phyloP scores from a whole-genome alignment of 2,888 invertebrate species.

The Pollenia labialis region DNA sequence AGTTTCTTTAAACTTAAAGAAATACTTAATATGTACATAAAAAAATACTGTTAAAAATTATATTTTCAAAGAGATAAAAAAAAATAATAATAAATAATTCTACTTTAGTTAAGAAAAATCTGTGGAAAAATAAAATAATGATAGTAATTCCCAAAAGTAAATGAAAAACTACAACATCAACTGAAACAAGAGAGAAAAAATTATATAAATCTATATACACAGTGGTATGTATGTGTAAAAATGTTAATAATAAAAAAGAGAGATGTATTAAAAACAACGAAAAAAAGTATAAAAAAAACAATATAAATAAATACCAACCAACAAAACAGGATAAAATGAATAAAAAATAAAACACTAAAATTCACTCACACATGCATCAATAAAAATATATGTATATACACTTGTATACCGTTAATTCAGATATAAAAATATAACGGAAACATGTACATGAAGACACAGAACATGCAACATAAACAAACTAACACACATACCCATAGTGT shows the following conservation, averaged over 20 bases:
- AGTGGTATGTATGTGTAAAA: constrained; percentile 48
- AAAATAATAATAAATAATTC: constrained; percentile 56
- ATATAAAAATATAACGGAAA: constrained; percentile 63
- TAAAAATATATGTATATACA: not conserved
- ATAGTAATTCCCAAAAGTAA: constrained; percentile 77
- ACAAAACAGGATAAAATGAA: constrained; percentile 24
- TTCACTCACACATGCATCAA: constrained; percentile 21
- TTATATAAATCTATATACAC: constrained; percentile 9
- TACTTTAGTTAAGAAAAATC: constrained; percentile 57
- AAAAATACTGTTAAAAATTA: constrained; percentile 19
- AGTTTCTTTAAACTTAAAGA: not conserved
- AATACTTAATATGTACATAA: constrained; percentile 5
- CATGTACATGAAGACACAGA: constrained; percentile 31
- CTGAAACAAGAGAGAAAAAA: constrained; percentile 13
- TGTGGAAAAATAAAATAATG: constrained; percentile 70
- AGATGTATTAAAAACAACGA: constrained; percentile 76
- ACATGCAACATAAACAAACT: constrained; percentile 45
- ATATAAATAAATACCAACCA: constrained; percentile 76
- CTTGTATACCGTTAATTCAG: constrained; percentile 75
- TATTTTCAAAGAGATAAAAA: constrained; percentile 45
- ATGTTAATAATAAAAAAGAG: constrained; percentile 75
- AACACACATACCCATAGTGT: constrained; percentile 21
- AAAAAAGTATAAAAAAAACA: constrained; percentile 38
- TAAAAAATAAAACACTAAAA: constrained; percentile 55
- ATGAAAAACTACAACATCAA: constrained; percentile 45